Conservation (phyloP, 2,113 vertebrate genomes). For the Laterallus jamaicensis region DNA sequence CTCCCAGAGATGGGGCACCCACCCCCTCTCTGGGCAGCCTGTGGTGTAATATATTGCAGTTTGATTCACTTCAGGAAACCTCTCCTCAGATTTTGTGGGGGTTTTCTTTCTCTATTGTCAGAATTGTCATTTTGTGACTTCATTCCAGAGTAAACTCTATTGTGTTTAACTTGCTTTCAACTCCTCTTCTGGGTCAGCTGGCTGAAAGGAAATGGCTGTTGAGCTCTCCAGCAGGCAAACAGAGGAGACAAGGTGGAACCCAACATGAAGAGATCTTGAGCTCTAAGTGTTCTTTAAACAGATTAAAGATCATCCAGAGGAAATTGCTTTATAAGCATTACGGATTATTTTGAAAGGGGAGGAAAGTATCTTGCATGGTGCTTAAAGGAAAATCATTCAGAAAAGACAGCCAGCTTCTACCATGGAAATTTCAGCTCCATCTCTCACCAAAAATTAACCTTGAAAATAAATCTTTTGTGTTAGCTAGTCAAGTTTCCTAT, state of each 20-base stretch:
- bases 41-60: not conserved
- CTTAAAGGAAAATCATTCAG: not conserved
- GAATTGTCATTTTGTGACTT: not conserved
- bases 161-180: not conserved
- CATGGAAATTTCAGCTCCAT: not conserved
- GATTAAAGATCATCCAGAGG: not conserved
- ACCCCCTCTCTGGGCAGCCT: too few relatives aligned
- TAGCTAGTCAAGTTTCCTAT: not conserved
- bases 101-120: not conserved
- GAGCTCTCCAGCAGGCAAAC: not conserved
- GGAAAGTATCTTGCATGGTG: not conserved
- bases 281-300: not conserved
- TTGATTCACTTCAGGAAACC: slow-evolving; percentile 1
- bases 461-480: not conserved
- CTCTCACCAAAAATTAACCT: not conserved
- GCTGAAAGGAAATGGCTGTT: not conserved
- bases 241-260: not conserved
- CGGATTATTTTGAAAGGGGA: not conserved
- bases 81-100: not conserved
- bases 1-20: too few relatives aligned
- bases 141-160: not conserved
- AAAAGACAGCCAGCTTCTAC: not conserved
- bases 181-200: not conserved
- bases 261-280: not conserved
- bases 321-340: not conserved